Evolutionary conservation across 2,888 invertebrate species (phyloP).

Genomic region (Melinaea menophilus): DNA sequence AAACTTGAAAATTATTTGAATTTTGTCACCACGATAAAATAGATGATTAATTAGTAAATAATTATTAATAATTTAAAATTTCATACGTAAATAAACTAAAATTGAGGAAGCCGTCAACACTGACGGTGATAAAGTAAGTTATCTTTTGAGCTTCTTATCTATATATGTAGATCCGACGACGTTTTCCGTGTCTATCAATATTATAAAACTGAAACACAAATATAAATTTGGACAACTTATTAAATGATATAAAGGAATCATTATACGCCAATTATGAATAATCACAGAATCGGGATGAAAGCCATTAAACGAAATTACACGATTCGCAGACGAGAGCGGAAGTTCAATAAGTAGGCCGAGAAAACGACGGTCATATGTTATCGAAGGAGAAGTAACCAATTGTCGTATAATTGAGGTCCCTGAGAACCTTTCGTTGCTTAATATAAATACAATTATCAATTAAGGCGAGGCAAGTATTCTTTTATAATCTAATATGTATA

Average conservation of each 20-base stretch:
- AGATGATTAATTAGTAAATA: no score
- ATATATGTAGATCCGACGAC: constrained; percentile 57
- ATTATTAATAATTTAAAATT: neutral
- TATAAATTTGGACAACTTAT: neutral
- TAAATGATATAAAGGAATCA: neutral
- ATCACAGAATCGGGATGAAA: constrained; percentile 22
- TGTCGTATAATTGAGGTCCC: constrained; percentile 13
- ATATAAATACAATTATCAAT: no score
- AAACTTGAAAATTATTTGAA: no score
- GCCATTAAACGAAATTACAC: constrained; percentile 24
- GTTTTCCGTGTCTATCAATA: constrained; percentile 16
- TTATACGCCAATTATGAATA: constrained; percentile 19
- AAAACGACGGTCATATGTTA: constrained; percentile 22
- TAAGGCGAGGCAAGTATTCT: constrained; percentile 8
- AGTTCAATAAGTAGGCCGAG: constrained; percentile 24
- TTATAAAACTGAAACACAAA: neutral
- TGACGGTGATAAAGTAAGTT: constrained; percentile 16
- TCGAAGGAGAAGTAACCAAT: constrained; percentile 12
- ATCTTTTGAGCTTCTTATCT: constrained; percentile 45
- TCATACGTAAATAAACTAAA: neutral
- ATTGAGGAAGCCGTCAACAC: neutral
- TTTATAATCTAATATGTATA: constrained; percentile 15
- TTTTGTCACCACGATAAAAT: no score
- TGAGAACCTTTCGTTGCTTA: constrained; percentile 25
- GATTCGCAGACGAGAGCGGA: constrained; percentile 25